A percentile compares a stretch with the other conserved stretches of the same genome.
phyloP scores from a whole-genome alignment of 2,113 vertebrate species.

The Crotalus tigris region DNA sequence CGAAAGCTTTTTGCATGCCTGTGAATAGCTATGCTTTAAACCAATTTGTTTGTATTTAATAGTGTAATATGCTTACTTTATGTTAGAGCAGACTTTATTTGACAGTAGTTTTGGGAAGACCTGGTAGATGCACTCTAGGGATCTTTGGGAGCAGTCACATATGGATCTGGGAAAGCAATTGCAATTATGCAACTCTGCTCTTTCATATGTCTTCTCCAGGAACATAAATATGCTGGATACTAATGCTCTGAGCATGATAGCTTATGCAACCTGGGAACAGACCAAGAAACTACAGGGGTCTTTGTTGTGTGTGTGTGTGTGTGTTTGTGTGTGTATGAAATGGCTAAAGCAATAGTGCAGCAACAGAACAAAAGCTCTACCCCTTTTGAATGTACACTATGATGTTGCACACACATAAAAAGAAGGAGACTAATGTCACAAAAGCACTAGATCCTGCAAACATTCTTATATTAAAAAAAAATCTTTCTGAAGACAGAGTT shows the following conservation, averaged over 20 bases:
- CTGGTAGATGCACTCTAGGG: not conserved
- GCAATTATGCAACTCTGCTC: not conserved
- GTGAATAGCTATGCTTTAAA: conserved; percentile 16
- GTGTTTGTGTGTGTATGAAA: not conserved
- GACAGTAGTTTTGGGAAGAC: not conserved
- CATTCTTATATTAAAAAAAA: not conserved
- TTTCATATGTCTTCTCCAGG: not conserved
- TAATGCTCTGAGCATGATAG: not conserved
- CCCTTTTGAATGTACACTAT: not conserved
- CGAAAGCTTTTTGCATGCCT: conserved; percentile 31
- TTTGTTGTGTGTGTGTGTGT: too few relatives aligned
- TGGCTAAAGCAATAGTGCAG: not conserved
- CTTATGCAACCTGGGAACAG: not conserved
- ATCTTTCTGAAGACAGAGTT: not conserved
- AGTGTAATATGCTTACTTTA: not conserved
- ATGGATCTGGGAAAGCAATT: not conserved
- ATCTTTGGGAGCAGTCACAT: not conserved
- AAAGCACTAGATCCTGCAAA: not conserved
- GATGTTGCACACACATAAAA: not conserved
- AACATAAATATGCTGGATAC: not conserved
- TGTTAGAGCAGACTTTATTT: not conserved
- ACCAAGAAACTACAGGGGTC: not conserved
- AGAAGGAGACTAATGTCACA: not conserved
- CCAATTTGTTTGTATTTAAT: not conserved
- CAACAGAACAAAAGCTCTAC: not conserved